Conservation (phyloP, 1,140 invertebrate species). For the Nixonia krombeini region DNA sequence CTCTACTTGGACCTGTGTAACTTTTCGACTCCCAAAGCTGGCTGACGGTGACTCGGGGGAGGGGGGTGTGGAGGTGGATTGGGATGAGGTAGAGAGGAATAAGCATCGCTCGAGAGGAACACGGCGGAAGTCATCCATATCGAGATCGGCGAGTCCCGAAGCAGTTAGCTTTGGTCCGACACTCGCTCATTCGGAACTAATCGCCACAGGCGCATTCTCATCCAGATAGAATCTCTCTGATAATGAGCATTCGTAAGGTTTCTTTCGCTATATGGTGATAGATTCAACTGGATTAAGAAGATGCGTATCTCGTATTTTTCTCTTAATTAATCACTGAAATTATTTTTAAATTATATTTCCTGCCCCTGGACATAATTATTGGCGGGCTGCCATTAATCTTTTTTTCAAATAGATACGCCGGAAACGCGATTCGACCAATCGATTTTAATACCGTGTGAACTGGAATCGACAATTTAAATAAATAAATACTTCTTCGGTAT, state of each 20-base stretch:
- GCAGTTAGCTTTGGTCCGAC: conserved; percentile 43
- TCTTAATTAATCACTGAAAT: no score
- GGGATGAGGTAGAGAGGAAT: conserved; percentile 12
- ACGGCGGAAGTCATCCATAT: conserved; percentile 52
- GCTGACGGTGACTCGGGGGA: conserved; percentile 21
- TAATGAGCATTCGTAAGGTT: conserved; percentile 43
- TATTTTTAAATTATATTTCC: no score
- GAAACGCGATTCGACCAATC: no score
- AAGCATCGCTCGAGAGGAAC: conserved; percentile 25
- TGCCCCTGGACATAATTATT: no score
- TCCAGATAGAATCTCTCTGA: conserved; percentile 40
- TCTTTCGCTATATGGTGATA: conserved; percentile 14
- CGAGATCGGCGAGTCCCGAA: conserved; percentile 40
- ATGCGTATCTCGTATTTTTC: no score
- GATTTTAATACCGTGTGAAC: no score
- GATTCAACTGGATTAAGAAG: no score
- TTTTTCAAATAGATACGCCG: no score
- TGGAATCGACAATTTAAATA: no score
- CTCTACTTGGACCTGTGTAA: conserved; percentile 6
- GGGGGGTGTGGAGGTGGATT: no score
- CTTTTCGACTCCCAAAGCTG: conserved; percentile 40
- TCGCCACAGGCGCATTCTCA: conserved; percentile 39
- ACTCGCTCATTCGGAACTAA: conserved; percentile 49
- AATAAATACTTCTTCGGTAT: no score
- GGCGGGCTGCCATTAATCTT: no score